These are phyloP conservation scores for Tenthredo livida DNA, from an alignment of 2,888 invertebrate genomes.

Conservation along the genomic window DNA sequence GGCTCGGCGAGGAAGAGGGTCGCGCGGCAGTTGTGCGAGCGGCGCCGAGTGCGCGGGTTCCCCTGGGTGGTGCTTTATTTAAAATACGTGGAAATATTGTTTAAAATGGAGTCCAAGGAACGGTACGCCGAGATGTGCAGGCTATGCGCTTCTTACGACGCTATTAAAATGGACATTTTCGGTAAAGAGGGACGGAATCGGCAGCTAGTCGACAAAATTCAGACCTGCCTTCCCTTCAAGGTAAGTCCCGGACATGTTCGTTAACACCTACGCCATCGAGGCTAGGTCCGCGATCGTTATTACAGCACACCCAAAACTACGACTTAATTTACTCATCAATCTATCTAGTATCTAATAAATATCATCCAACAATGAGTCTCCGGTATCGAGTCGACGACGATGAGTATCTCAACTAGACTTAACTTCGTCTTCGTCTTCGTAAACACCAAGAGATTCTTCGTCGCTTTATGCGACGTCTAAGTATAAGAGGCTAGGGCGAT, in stretches of 20 bases:
- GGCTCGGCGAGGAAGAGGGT: constrained; percentile 64
- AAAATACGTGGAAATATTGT: constrained; percentile 39
- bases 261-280: constrained; percentile 54
- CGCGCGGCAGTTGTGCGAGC: constrained; percentile 59
- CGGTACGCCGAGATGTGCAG: constrained; percentile 78
- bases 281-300: constrained; percentile 37
- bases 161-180: constrained; percentile 78
- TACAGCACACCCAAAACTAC: not conserved
- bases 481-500: constrained; percentile 19
- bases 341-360: too few species aligned
- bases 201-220: constrained; percentile 78
- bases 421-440: not conserved
- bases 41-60: constrained; percentile 61
- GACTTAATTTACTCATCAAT: not conserved
- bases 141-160: constrained; percentile 78
- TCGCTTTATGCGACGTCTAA: constrained; percentile 24
- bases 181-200: constrained; percentile 77
- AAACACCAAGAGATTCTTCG: constrained; percentile 22
- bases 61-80: constrained; percentile 52
- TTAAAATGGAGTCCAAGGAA: constrained; percentile 71
- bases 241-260: constrained; percentile 65
- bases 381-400: constrained; percentile 15
- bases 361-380: too few species aligned
- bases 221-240: constrained; percentile 78
- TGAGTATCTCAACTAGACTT: constrained; percentile 7